A percentile compares a stretch with the other conserved stretches of the same genome.
These are phyloP conservation scores for Oncorhynchus masou DNA, from an alignment of 2,113 vertebrate genomes.

Conservation along the genomic window DNA sequence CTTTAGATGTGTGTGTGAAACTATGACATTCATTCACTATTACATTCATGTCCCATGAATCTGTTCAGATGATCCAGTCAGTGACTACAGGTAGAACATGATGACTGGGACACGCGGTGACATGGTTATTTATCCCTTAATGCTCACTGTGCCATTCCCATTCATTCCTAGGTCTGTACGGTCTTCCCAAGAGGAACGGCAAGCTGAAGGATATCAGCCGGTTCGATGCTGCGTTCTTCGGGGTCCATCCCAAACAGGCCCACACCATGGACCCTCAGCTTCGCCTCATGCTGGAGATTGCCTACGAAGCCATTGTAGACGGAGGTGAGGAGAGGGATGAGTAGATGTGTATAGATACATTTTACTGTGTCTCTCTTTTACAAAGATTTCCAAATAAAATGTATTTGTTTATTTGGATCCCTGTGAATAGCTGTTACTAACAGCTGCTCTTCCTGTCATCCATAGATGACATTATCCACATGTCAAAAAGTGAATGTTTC, in stretches of 20 bases:
- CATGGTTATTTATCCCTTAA: neutral
- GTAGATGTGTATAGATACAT: neutral
- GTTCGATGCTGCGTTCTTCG: conserved; percentile 94
- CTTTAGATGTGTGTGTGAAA: neutral
- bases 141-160: neutral
- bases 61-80: no score
- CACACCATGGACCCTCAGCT: conserved; percentile 98
- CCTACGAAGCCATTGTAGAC: conserved; percentile 93
- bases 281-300: conserved; percentile 86
- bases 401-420: no score
- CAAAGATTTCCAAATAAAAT: no score
- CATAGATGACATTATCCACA: neutral
- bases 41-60: no score
- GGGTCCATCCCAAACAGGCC: conserved; percentile 90
- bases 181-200: conserved; percentile 87
- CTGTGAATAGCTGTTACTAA: no score
- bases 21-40: no score
- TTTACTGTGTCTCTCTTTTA: no score
- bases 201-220: conserved; percentile 93
- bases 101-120: neutral
- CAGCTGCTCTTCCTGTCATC: neutral
- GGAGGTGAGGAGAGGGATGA: conserved; percentile 74
- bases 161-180: conserved; percentile 81
- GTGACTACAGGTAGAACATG: no score
- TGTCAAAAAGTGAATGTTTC: neutral